These are phyloP conservation scores for Melieria picta DNA, from an alignment of 2,888 invertebrate species.

Conservation along the genomic window DNA sequence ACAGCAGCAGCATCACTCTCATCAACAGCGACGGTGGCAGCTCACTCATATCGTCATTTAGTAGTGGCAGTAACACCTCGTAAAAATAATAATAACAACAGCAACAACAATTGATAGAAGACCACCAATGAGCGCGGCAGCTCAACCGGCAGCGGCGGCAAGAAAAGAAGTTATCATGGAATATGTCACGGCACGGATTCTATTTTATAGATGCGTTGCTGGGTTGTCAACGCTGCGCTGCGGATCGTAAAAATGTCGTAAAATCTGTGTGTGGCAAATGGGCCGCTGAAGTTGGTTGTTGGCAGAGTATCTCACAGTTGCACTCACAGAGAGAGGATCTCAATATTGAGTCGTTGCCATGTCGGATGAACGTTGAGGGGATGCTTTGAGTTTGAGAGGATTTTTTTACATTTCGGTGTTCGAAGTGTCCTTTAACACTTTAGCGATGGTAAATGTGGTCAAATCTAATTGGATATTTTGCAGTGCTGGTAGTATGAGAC, in stretches of 20 bases:
- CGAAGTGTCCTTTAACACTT: no score
- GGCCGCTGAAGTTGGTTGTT: conserved; percentile 4
- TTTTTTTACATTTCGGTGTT: no score
- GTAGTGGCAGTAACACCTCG: conserved; percentile 31
- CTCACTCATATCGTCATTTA: background rate
- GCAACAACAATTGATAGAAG: conserved; percentile 25
- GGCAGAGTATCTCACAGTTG: background rate
- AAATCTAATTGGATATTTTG: no score
- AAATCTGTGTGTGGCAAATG: conserved; percentile 44
- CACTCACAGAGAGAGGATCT: background rate
- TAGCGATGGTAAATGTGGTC: no score
- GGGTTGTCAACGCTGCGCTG: conserved; percentile 34
- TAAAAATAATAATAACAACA: background rate
- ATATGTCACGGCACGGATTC: conserved; percentile 58
- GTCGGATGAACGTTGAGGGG: background rate
- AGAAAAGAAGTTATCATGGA: conserved; percentile 57
- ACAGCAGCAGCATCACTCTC: conserved; percentile 1
- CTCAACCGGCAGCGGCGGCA: conserved; percentile 23
- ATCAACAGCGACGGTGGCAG: background rate
- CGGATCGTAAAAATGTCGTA: conserved; percentile 64
- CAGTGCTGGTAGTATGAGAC: no score
- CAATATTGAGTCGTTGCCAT: background rate
- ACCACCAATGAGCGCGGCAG: conserved; percentile 6
- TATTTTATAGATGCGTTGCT: conserved; percentile 56
- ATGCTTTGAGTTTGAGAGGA: no score